Conservation (phyloP, 2,797 vertebrate genomes). For the Micropoecilia bifurca region DNA sequence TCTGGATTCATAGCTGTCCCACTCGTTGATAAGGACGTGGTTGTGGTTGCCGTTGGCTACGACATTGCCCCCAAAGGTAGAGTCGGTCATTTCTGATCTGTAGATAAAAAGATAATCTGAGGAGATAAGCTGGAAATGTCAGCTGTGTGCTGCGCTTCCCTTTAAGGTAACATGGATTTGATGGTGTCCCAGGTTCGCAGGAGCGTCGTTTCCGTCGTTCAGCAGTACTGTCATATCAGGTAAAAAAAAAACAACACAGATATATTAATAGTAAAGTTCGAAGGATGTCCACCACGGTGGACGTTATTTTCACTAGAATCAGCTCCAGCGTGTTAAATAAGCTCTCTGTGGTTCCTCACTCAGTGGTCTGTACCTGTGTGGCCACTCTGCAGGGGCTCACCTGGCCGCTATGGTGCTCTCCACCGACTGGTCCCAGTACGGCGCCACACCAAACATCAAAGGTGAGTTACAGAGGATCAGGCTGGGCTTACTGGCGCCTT, state of each 20-base stretch:
- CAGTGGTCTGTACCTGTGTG: conserved; percentile 92
- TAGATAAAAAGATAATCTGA: neutral
- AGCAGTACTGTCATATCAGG: conserved; percentile 85
- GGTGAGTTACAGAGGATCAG: conserved; percentile 70
- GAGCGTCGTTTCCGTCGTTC: conserved; percentile 82
- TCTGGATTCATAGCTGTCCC: conserved; percentile 90
- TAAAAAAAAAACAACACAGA: conserved; percentile 51
- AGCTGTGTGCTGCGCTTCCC: neutral
- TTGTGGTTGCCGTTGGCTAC: conserved; percentile 87
- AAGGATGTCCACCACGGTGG: neutral
- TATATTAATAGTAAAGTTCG: neutral
- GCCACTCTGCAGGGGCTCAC: conserved; percentile 95
- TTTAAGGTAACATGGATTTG: conserved; percentile 87
- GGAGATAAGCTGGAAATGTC: conserved; percentile 7
- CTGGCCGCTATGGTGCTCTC: conserved; percentile 91
- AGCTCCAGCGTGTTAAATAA: neutral
- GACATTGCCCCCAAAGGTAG: conserved; percentile 91
- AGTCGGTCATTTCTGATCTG: neutral
- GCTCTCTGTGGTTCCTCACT: neutral
- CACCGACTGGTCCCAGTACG: conserved; percentile 86
- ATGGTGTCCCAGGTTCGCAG: conserved; percentile 90
- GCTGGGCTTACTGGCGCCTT: neutral
- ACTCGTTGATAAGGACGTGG: conserved; percentile 82
- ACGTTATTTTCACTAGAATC: neutral
- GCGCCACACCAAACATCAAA: conserved; percentile 86